phyloP scores from a whole-genome alignment of 37 sponge, comb jelly and placozoan species.

The Beroe forskalii region DNA sequence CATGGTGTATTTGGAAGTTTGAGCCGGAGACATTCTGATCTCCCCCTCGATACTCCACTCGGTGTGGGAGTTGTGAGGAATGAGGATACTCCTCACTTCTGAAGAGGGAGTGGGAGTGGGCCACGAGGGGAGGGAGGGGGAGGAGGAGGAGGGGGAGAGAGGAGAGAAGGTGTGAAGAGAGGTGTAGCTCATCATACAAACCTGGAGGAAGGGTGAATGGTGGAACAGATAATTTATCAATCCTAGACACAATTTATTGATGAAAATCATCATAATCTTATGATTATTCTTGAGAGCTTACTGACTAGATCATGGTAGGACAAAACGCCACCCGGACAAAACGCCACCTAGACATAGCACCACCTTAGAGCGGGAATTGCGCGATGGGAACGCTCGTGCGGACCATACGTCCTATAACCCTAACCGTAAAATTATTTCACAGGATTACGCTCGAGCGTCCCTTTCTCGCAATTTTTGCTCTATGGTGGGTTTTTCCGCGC shows the following conservation, averaged over 20 bases:
- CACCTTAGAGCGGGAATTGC: no score
- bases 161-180: not conserved
- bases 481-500: no score
- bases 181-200: not conserved
- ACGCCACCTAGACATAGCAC: no score
- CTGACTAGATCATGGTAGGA: no score
- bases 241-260: not conserved
- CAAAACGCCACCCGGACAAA: no score
- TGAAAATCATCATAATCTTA: no score
- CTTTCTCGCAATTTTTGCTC: not conserved
- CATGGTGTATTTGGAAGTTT: not conserved
- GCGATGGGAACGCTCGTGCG: no score
- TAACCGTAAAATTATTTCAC: not conserved
- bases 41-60: constrained; percentile 60
- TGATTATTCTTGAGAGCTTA: no score
- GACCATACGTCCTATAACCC: no score
- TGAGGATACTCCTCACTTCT: constrained; percentile 39
- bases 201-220: not conserved
- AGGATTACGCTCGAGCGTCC: not conserved
- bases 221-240: not conserved
- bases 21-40: not conserved
- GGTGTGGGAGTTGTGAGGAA: not conserved
- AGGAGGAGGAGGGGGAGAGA: not conserved
- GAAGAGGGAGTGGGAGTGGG: not conserved
- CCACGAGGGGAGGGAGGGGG: not conserved